A percentile compares a stretch with the other conserved stretches of the same genome.
Evolutionary conservation across 2,797 vertebrate species (phyloP).

Genomic region (Pelodytes ibericus): DNA sequence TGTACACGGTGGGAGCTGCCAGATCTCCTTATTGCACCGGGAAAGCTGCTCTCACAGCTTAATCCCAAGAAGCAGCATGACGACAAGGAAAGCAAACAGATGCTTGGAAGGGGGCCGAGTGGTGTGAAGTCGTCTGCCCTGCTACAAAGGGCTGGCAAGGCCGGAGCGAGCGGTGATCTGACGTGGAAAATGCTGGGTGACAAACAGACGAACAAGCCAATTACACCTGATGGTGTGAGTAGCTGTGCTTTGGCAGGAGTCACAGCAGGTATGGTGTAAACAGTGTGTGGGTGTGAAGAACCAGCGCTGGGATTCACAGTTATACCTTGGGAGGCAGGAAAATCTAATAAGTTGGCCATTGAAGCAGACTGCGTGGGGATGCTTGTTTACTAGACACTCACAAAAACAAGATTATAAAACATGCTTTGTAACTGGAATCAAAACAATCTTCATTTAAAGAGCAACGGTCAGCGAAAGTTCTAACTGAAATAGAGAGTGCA

Average conservation of each 20-base stretch:
- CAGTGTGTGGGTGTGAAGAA: constrained; percentile 22
- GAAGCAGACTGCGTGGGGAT: not conserved
- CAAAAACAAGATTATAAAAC: no score
- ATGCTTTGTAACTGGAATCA: no score
- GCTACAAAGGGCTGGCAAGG: constrained; percentile 34
- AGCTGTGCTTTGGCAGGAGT: constrained; percentile 32
- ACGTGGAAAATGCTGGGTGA: constrained; percentile 31
- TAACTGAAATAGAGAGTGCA: no score
- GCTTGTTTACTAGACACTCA: not conserved
- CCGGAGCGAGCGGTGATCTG: not conserved
- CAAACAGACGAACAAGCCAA: constrained; percentile 23
- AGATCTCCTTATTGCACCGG: constrained; percentile 54
- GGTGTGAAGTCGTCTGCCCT: constrained; percentile 31
- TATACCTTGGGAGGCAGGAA: not conserved
- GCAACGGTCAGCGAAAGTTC: no score
- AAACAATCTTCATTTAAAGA: no score
- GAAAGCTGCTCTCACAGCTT: constrained; percentile 52
- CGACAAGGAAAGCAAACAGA: constrained; percentile 56
- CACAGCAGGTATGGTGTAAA: constrained; percentile 22
- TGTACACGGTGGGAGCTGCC: constrained; percentile 49
- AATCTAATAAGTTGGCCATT: not conserved
- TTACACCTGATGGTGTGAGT: constrained; percentile 38
- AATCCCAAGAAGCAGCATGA: constrained; percentile 54
- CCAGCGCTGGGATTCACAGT: not conserved
- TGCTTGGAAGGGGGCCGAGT: constrained; percentile 36